A percentile compares a stretch with the other conserved stretches of the same genome.
phyloP scores from a whole-genome alignment of 1,140 invertebrate species.

The Drosophila funebris region DNA sequence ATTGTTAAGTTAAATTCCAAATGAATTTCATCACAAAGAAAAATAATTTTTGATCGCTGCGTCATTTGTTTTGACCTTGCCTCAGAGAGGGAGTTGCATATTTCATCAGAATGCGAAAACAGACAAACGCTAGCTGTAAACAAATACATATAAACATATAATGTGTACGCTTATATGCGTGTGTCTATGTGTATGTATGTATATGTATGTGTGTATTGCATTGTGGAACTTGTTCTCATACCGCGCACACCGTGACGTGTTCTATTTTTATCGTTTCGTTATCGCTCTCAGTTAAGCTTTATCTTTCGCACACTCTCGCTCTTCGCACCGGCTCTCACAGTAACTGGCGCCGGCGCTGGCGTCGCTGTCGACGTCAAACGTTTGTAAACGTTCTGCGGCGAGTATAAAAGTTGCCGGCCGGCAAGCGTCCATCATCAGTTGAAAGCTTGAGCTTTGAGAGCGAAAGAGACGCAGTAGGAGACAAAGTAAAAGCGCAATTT shows the following conservation, averaged over 20 bases:
- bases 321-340: background rate
- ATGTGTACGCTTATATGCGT: background rate
- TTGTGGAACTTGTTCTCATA: background rate
- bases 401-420: constrained; percentile 72
- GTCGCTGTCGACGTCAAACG: constrained; percentile 25
- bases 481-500: background rate
- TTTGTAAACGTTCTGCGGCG: constrained; percentile 38
- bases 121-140: background rate
- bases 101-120: constrained; percentile 58
- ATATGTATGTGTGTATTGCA: background rate
- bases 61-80: constrained; percentile 3
- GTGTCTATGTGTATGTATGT: background rate
- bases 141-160: constrained; percentile 2
- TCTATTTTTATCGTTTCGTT: background rate
- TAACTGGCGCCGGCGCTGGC: background rate
- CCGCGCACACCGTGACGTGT: background rate
- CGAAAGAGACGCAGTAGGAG: constrained; percentile 1
- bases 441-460: constrained; percentile 36
- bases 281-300: constrained; percentile 26
- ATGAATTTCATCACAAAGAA: constrained; percentile 6
- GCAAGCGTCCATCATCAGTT: constrained; percentile 50
- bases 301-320: background rate
- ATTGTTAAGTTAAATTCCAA: background rate
- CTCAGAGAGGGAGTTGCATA: background rate
- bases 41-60: background rate